These are phyloP conservation scores for Dissostichus mawsoni DNA, from an alignment of 2,113 vertebrate species.

Conservation along the genomic window DNA sequence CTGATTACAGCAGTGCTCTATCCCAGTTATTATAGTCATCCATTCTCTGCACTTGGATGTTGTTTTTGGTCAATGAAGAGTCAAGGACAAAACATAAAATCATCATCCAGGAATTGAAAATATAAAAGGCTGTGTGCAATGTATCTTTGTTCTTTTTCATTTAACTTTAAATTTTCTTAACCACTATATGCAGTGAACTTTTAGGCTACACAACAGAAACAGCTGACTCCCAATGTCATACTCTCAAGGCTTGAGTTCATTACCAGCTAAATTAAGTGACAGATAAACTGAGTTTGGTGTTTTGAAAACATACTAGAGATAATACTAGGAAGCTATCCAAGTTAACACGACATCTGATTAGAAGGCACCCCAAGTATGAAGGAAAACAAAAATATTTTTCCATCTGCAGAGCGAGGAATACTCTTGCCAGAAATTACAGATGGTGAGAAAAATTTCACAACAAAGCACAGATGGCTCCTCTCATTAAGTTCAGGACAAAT, in stretches of 20 bases:
- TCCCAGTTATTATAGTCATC: slow-evolving; percentile 63
- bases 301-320: slow-evolving; percentile 46
- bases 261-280: slow-evolving; percentile 25
- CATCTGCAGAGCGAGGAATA: slow-evolving; percentile 33
- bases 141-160: background rate
- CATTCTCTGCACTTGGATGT: slow-evolving; percentile 41
- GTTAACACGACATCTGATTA: slow-evolving; percentile 52
- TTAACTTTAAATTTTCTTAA: background rate
- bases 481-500: slow-evolving; percentile 24
- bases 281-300: slow-evolving; percentile 43
- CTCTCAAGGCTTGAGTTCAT: slow-evolving; percentile 17
- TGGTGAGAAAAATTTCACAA: slow-evolving; percentile 39
- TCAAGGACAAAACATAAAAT: slow-evolving; percentile 40
- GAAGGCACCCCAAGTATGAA: slow-evolving; percentile 54
- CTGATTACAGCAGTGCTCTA: slow-evolving; percentile 51
- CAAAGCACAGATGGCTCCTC: slow-evolving; percentile 42
- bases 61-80: slow-evolving; percentile 45
- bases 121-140: background rate
- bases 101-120: slow-evolving; percentile 27
- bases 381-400: slow-evolving; percentile 53
- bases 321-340: slow-evolving; percentile 45
- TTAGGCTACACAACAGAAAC: background rate
- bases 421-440: slow-evolving; percentile 50
- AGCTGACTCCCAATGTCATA: background rate
- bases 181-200: too few relatives aligned